Evolutionary conservation across 2,888 invertebrate genomes (phyloP).

Genomic region (Rhorus exstirpatorius): DNA sequence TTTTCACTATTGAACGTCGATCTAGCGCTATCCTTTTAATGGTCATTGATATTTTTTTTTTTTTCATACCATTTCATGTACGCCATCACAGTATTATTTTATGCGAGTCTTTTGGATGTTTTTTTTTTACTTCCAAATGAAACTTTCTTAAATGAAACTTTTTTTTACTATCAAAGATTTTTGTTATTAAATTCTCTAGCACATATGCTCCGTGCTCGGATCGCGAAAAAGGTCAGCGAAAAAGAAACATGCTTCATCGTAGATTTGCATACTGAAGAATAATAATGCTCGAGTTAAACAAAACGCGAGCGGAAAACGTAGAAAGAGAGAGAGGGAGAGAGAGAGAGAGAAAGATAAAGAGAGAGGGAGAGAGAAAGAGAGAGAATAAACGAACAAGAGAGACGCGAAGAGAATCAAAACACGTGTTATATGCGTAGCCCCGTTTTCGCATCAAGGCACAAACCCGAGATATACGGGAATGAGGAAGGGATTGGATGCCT

Average conservation of each 20-base stretch:
- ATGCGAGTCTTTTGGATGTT: too few species aligned
- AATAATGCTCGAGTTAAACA: neutral
- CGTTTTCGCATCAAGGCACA: conserved; percentile 65
- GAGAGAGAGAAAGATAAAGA: conserved; percentile 9
- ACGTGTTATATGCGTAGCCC: conserved; percentile 66
- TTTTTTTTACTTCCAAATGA: too few species aligned
- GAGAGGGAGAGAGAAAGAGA: conserved; percentile 1
- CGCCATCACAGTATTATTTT: too few species aligned
- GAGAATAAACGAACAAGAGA: neutral
- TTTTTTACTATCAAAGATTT: too few species aligned
- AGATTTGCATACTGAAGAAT: conserved; percentile 10
- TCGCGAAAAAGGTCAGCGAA: neutral
- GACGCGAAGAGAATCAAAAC: conserved; percentile 33
- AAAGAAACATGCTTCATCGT: neutral
- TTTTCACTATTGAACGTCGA: too few species aligned
- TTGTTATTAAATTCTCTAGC: too few species aligned
- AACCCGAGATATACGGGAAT: conserved; percentile 39
- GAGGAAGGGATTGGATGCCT: conserved; percentile 33
- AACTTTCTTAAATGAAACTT: too few species aligned
- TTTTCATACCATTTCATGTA: too few species aligned
- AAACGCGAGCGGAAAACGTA: neutral
- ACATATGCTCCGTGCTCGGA: too few species aligned
- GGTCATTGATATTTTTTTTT: too few species aligned
- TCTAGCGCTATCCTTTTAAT: too few species aligned
- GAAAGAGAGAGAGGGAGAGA: conserved; percentile 32